Evolutionary conservation across 2,888 invertebrate genomes (phyloP).

Genomic region (Pterostichus madidus): DNA sequence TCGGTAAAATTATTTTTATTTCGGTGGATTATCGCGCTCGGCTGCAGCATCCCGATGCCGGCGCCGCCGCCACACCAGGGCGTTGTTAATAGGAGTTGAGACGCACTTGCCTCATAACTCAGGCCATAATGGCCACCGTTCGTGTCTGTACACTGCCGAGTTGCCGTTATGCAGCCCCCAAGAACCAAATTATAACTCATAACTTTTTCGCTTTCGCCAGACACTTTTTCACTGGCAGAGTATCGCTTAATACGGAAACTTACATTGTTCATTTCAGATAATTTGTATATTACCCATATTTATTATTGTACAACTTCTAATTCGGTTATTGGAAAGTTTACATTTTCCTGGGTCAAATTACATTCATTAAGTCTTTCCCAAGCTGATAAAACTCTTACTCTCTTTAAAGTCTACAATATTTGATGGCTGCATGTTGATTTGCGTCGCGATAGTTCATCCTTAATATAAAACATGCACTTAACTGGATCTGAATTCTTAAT

Average conservation of each 20-base stretch:
- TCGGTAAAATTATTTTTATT: conserved; percentile 63
- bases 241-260: conserved; percentile 18
- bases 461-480: too few species aligned
- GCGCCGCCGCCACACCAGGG: conserved; percentile 12
- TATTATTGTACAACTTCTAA: too few species aligned
- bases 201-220: conserved; percentile 56
- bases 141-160: conserved; percentile 56
- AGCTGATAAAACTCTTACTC: too few species aligned
- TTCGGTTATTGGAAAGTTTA: too few species aligned
- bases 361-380: too few species aligned
- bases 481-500: too few species aligned
- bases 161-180: conserved; percentile 57
- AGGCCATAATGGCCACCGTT: conserved; percentile 48
- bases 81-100: conserved; percentile 64
- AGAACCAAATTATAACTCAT: conserved; percentile 65
- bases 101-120: conserved; percentile 62
- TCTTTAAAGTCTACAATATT: too few species aligned
- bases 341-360: not conserved
- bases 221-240: conserved; percentile 47
- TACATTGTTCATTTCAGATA: conserved; percentile 12
- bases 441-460: too few species aligned
- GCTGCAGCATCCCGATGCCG: conserved; percentile 16
- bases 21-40: conserved; percentile 58
- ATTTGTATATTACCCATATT: conserved; percentile 14
- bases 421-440: too few species aligned